Evolutionary conservation across 2,888 invertebrate genomes (phyloP).

Genomic region (Apeira syringaria): DNA sequence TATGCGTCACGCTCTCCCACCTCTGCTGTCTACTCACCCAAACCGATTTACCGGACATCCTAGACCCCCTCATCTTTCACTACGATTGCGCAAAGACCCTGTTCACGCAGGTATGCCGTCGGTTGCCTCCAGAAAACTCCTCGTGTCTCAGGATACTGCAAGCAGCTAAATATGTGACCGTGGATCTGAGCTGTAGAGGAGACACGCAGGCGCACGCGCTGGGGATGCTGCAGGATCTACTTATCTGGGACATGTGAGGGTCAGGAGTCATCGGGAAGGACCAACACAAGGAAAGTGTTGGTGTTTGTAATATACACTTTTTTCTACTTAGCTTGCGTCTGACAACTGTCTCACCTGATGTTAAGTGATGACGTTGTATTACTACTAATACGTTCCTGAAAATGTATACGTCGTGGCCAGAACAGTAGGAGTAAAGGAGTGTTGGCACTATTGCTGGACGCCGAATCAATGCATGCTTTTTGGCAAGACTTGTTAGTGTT

Average conservation of each 20-base stretch:
- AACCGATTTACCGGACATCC: slow-evolving; percentile 83
- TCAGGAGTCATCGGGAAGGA: not conserved
- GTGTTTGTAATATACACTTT: too few species aligned
- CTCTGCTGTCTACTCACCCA: slow-evolving; percentile 83
- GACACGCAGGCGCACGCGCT: slow-evolving; percentile 64
- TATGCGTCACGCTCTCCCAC: slow-evolving; percentile 90
- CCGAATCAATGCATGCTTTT: too few species aligned
- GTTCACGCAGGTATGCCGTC: slow-evolving; percentile 64
- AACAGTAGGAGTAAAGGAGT: too few species aligned
- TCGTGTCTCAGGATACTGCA: slow-evolving; percentile 70
- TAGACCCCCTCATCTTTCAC: slow-evolving; percentile 77
- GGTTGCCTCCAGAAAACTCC: slow-evolving; percentile 66
- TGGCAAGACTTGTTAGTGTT: too few species aligned
- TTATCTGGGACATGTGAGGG: slow-evolving; percentile 68
- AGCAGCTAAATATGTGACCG: slow-evolving; percentile 75
- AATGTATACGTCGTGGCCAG: too few species aligned
- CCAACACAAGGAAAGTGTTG: too few species aligned
- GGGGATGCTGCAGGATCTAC: slow-evolving; percentile 71
- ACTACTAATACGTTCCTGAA: too few species aligned
- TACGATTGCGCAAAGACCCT: slow-evolving; percentile 65
- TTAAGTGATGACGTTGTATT: too few species aligned
- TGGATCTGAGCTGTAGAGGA: slow-evolving; percentile 56
- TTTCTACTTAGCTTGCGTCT: too few species aligned
- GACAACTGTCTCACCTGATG: too few species aligned
- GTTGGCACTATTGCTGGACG: too few species aligned